Evolutionary conservation across 2,113 vertebrate species (phyloP).

Genomic region (Todiramphus saurophagus): DNA sequence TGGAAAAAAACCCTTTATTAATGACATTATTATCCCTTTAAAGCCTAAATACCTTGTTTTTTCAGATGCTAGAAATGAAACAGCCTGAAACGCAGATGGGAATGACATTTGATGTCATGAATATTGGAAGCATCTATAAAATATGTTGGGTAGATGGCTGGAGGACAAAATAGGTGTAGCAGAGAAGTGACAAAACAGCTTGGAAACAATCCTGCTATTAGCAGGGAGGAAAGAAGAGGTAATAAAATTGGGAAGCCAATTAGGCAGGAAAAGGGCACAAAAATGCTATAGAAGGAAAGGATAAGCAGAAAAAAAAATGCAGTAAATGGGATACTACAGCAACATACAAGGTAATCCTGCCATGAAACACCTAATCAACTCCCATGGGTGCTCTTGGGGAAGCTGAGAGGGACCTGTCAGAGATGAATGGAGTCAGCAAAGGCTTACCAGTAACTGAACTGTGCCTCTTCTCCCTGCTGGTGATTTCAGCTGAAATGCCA

Average conservation of each 20-base stretch:
- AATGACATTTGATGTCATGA: background rate
- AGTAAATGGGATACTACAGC: background rate
- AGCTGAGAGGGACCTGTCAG: background rate
- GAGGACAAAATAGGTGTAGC: background rate
- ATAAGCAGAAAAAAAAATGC: background rate
- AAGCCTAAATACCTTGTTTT: background rate
- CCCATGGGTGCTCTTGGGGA: background rate
- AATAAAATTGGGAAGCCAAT: slow-evolving; percentile 10
- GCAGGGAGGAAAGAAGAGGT: background rate
- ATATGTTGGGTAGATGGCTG: background rate
- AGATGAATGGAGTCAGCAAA: background rate
- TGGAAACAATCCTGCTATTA: background rate
- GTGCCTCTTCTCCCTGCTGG: background rate
- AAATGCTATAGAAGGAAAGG: background rate
- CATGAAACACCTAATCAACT: background rate
- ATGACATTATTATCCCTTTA: background rate
- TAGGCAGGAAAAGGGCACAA: background rate
- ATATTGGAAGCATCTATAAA: slow-evolving; percentile 12
- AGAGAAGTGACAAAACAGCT: background rate
- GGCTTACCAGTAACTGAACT: background rate
- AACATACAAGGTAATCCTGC: background rate
- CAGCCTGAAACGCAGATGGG: background rate
- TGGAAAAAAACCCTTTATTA: background rate
- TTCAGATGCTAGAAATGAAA: background rate
- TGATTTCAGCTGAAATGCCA: background rate